Base-by-base conservation (phyloP, 2,888 invertebrate species). In the Mellilla xanthometata region DNA sequence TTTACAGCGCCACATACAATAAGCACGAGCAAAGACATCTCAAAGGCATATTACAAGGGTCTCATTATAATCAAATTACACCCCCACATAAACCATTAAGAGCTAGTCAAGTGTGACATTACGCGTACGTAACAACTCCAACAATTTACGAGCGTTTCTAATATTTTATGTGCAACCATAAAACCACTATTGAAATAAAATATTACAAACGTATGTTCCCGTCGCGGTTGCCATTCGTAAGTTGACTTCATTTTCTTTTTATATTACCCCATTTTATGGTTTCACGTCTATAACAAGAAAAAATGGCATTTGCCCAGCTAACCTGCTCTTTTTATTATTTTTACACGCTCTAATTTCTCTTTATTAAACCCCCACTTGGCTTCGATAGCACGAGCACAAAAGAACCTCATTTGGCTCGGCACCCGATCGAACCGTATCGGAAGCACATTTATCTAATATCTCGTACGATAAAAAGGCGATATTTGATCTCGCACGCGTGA, bases 101-200 rank as follows among this genome's bases (percentile, higher is more conserved):
- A 27, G 36, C 33, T 43, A 39, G 31, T 51, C 42, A 49, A 46
- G 49, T 31, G 45, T 22, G 33, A 26, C 36, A 15, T 32, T 28
- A 60, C 55, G 53, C 67, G 68, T 68, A 72, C 58, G 63, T 63
- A 62, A 56, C 69, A 68, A 68, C 68, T 77, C 77, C 68, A 70
- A 65, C 63, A 57, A 65, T 81, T 79, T 79, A 81, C 70, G 77
- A 72, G 52, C 55, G 62, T 67, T 69, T 73, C 72, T 77, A 75
- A 76, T 79, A 72, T 81, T 83, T 81, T 80, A 81, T 71, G 73
- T 59, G 60, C 56, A 60, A 70, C 68, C 75, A 68, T 81, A 81
- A 83, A 82, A 70, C 65, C 64, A 61, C 68, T 71, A 72, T 71
- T 75, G 68, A 73, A 74, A 75, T 78, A 76, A 73, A 74, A 75